These are phyloP conservation scores for Typhlomys cinereus DNA, from an alignment of 2,113 vertebrate species.

Conservation along the genomic window DNA sequence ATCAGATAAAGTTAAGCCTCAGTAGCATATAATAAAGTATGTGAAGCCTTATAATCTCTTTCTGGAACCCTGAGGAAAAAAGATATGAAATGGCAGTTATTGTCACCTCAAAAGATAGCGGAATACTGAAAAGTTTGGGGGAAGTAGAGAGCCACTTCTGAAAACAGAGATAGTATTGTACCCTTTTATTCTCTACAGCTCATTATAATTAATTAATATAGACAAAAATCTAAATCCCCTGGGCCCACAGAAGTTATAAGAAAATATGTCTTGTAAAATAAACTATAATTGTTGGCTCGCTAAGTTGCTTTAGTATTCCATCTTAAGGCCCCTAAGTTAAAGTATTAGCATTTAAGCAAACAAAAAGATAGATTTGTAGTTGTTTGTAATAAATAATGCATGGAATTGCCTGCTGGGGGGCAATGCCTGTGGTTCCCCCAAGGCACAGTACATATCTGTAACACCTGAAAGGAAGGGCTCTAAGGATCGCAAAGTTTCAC, in stretches of 20 bases:
- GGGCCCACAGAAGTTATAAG: neutral
- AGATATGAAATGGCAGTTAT: neutral
- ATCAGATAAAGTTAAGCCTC: neutral
- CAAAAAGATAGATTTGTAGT: neutral
- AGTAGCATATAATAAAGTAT: neutral
- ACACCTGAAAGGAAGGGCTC: constrained; percentile 13
- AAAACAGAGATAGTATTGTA: neutral
- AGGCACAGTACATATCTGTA: neutral
- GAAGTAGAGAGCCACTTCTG: neutral
- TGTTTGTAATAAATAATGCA: neutral
- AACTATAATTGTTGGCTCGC: constrained; percentile 11
- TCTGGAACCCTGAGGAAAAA: neutral
- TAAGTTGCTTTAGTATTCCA: constrained; percentile 12
- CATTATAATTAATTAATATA: neutral
- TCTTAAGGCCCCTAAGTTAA: constrained; percentile 30
- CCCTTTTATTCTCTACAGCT: neutral
- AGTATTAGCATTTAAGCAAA: constrained; percentile 37
- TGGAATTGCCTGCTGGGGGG: neutral
- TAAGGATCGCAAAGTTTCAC: neutral
- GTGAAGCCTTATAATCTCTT: neutral
- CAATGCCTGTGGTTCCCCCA: neutral
- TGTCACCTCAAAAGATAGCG: neutral
- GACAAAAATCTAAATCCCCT: neutral
- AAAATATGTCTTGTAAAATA: constrained; percentile 28
- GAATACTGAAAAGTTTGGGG: neutral